phyloP scores from a whole-genome alignment of 1,140 invertebrate species.

The Saccostrea cuccullata region DNA sequence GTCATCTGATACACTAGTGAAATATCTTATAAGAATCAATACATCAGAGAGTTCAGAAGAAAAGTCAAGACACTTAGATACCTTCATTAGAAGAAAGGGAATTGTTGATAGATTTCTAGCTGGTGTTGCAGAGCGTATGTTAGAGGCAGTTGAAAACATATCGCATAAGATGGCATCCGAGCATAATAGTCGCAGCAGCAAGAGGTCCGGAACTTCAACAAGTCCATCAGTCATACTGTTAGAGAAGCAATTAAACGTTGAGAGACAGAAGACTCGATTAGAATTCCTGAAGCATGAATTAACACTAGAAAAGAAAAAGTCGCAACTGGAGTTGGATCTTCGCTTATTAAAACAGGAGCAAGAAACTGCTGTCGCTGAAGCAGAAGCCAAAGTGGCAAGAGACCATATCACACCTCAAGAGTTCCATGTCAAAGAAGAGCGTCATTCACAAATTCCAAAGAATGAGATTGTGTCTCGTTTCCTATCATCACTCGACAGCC shows the following conservation, averaged over 20 bases:
- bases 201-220: neutral
- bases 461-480: conserved; percentile 20
- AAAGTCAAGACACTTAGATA: neutral
- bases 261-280: conserved; percentile 1
- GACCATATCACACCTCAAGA: neutral
- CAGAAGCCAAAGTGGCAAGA: conserved; percentile 27
- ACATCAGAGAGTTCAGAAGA: neutral
- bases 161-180: neutral
- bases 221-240: conserved; percentile 3
- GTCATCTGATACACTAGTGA: neutral
- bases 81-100: neutral
- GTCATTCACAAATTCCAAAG: neutral
- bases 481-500: neutral
- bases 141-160: neutral
- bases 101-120: neutral
- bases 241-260: conserved; percentile 8
- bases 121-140: neutral
- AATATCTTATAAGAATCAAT: neutral
- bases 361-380: conserved; percentile 31
- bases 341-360: conserved; percentile 25
- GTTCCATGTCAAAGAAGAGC: neutral
- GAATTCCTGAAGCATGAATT: conserved; percentile 21
- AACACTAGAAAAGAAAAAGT: conserved; percentile 23
- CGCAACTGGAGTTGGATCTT: conserved; percentile 8
- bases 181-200: conserved; percentile 7